Base-by-base conservation (phyloP, 1,140 invertebrate genomes). In the Harlomillsia oculata region DNA sequence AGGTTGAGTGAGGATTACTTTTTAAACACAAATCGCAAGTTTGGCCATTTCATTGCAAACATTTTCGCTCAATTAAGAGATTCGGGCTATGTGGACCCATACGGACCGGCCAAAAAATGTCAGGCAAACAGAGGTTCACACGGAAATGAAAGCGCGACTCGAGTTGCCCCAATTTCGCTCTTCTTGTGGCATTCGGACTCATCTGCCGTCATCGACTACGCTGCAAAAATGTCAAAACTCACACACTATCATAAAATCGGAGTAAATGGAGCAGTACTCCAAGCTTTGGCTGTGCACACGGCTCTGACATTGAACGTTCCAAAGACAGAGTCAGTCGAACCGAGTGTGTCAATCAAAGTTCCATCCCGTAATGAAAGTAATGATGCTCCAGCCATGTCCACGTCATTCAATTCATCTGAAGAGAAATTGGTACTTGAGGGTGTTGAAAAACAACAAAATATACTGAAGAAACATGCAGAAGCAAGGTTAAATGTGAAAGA, bases 191-290 rank as follows among this genome's bases (percentile, higher is more conserved):
- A 76, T 46, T 29, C 28, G 2, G 66, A 78, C 63, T 73, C 75
- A 46, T 62, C 76, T 18, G 62, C 68, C 53, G 71, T 82, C 62
- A 49, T 82, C 29, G 69, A 79, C 20, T 69, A 72, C 28, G 75
- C 75, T 0, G 72, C 64, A 57, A 70, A 77, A 64, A 71, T 69
- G 9, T 76, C 82, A 6, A 57, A 71, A 56, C 69, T 87, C 18
- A 87, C 85, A 8, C 84, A 88, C 70, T 74, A 78, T 5, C 74
- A 87, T 69, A 71, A 69, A 45, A 62, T 77, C 44, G 84, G 78
- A 32, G 71, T 83, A 30, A 75, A 82, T 69, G 84, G 85, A 30
- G 80, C 84, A 39, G 70, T 85, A 37, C 71, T 86, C 28, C 79
- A 81, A 67, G 76, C 56, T 18, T 20, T 58, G 21, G 39, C 56